Percentiles rank a stretch among this genome's conserved stretches.
phyloP scores from a whole-genome alignment of 2,113 vertebrate species.

The Elgaria multicarinata region DNA sequence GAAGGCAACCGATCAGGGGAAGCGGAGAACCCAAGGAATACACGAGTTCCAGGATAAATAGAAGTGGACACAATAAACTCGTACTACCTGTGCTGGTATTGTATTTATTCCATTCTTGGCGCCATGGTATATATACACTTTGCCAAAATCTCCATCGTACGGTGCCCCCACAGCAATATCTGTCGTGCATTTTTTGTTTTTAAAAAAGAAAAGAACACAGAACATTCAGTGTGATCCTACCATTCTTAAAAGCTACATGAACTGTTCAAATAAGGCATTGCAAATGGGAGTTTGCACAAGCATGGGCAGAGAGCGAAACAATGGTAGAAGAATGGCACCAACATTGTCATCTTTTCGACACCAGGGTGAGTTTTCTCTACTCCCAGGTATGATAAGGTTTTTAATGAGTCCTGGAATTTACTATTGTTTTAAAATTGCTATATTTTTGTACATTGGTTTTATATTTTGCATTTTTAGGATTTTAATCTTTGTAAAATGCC shows the following conservation, averaged over 20 bases:
- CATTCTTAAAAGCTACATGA: not conserved
- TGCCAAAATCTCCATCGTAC: conserved; percentile 84
- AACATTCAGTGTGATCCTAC: not conserved
- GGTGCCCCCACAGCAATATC: conserved; percentile 96
- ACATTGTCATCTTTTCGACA: too few species aligned
- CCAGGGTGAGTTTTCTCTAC: too few species aligned
- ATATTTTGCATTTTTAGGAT: too few species aligned
- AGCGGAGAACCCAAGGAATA: not conserved
- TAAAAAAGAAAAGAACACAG: not conserved
- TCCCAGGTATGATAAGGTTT: too few species aligned
- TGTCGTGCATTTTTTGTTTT: conserved; percentile 59
- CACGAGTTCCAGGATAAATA: not conserved
- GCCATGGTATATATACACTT: conserved; percentile 94
- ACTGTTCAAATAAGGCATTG: not conserved
- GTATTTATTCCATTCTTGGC: conserved; percentile 86
- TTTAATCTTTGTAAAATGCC: too few species aligned
- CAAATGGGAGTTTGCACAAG: not conserved
- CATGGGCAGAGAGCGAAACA: not conserved
- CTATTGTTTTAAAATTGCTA: too few species aligned
- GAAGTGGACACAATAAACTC: not conserved
- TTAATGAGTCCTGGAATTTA: too few species aligned
- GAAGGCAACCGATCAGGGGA: not conserved
- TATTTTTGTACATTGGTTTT: too few species aligned
- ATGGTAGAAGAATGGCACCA: not conserved
- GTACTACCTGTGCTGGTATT: conserved; percentile 92